Conservation (phyloP, 2,113 vertebrate genomes). For the Odocoileus virginianus region DNA sequence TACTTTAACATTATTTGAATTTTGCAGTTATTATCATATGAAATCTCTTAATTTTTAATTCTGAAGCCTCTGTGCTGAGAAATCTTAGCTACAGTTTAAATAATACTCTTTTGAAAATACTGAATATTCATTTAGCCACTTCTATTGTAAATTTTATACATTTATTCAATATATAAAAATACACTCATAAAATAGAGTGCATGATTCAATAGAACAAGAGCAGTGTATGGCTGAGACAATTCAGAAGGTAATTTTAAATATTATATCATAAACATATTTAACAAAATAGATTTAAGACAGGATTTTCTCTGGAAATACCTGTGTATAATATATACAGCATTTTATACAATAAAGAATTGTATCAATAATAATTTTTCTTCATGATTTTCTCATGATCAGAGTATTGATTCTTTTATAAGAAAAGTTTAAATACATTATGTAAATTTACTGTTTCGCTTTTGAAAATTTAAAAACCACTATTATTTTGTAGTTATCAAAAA, state of each 20-base stretch:
- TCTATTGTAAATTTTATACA: not conserved
- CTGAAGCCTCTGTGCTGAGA: not conserved
- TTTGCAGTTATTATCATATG: not conserved
- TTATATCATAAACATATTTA: not conserved
- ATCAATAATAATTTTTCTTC: not conserved
- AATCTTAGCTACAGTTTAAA: not conserved
- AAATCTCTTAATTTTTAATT: not conserved
- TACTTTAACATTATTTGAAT: not conserved
- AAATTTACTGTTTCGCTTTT: not conserved
- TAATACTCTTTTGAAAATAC: not conserved
- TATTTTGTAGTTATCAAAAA: not conserved
- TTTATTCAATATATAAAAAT: not conserved
- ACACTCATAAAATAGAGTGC: not conserved
- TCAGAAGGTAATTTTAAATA: not conserved
- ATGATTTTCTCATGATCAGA: not conserved
- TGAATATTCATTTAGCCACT: not conserved
- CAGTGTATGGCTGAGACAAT: not conserved
- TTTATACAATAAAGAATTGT: not conserved
- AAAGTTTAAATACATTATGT: not conserved
- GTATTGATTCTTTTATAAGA: not conserved
- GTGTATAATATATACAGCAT: not conserved
- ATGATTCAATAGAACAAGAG: not conserved
- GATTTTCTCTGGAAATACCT: not conserved
- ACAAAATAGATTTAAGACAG: not conserved
- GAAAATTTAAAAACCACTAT: not conserved